Evolutionary conservation across 2,797 vertebrate genomes (phyloP).

Genomic region (Sciurus carolinensis): DNA sequence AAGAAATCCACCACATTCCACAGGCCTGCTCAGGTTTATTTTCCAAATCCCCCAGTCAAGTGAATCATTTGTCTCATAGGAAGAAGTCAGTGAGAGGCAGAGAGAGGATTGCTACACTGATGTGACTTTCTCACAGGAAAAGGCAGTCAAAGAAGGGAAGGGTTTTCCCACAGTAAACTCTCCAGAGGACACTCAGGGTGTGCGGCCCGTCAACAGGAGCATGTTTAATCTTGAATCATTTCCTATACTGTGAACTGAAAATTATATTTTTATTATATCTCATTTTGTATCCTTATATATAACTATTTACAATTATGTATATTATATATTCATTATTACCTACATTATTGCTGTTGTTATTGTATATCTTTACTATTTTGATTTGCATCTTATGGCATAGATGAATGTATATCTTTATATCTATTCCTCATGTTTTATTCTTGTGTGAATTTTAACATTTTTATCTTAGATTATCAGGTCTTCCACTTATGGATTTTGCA

Average conservation of each 20-base stretch:
- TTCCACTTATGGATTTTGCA: not conserved
- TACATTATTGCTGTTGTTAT: not conserved
- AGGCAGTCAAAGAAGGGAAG: not conserved
- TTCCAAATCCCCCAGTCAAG: not conserved
- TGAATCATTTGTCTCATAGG: not conserved
- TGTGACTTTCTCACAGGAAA: not conserved
- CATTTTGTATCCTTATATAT: not conserved
- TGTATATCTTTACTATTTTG: constrained; percentile 15
- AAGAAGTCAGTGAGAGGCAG: not conserved
- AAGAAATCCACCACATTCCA: not conserved
- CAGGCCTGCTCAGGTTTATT: not conserved
- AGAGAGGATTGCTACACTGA: not conserved
- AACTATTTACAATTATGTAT: not conserved
- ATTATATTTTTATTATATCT: not conserved
- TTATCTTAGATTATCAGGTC: not conserved
- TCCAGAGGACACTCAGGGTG: too few relatives aligned
- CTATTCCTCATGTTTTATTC: not conserved
- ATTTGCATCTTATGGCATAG: not conserved
- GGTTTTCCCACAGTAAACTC: not conserved
- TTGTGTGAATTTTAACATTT: not conserved
- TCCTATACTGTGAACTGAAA: not conserved
- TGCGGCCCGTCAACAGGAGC: not conserved
- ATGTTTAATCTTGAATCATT: not conserved
- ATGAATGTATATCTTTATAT: not conserved
- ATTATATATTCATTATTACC: not conserved